Evolutionary conservation across 2,797 vertebrate species (phyloP).

Genomic region (Myotis pilosus): DNA sequence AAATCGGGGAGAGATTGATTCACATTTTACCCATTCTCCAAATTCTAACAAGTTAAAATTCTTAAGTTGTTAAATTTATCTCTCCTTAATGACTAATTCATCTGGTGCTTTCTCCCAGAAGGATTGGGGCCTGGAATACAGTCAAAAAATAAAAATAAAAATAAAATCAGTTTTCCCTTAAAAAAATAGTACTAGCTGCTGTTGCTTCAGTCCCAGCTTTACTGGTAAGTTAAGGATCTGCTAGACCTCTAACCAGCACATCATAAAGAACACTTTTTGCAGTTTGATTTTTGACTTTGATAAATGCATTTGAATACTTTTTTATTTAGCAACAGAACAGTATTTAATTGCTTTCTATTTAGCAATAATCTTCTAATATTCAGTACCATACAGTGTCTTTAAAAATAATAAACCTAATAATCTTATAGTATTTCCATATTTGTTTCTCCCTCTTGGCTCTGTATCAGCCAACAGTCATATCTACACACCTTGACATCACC

Average conservation of each 20-base stretch:
- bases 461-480: neutral
- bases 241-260: neutral
- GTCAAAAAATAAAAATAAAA: neutral
- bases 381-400: neutral
- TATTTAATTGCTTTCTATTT: neutral
- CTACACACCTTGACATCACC: neutral
- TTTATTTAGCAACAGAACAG: neutral
- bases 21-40: neutral
- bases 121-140: neutral
- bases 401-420: neutral
- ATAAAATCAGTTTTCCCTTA: neutral
- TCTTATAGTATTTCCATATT: neutral
- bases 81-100: neutral
- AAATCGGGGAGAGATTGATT: neutral
- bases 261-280: neutral
- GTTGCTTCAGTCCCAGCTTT: neutral
- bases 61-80: neutral
- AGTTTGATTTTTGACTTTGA: neutral
- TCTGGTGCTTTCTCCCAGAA: neutral
- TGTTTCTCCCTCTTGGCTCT: neutral
- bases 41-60: slow-evolving; percentile 17
- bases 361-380: neutral
- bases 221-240: neutral
- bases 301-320: neutral
- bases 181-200: neutral